These are phyloP conservation scores for Hedya salicella DNA, from an alignment of 2,888 invertebrate species.

Conservation along the genomic window DNA sequence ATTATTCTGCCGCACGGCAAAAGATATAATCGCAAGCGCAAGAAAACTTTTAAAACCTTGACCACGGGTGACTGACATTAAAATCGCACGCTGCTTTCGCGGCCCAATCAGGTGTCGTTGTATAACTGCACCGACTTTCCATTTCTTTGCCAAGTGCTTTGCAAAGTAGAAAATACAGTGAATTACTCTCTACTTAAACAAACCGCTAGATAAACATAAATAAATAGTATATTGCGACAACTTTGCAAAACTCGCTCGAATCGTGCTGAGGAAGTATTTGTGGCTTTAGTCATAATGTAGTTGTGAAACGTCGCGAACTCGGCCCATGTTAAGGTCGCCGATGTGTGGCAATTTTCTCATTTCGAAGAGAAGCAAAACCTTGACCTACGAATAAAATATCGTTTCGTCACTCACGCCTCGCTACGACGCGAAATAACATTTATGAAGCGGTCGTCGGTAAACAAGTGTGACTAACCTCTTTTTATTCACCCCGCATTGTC, in stretches of 20 bases:
- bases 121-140: slow-evolving; percentile 83
- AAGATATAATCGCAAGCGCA: slow-evolving; percentile 67
- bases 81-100: slow-evolving; percentile 78
- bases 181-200: neutral
- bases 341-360: slow-evolving; percentile 84
- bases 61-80: slow-evolving; percentile 82
- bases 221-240: slow-evolving; percentile 2
- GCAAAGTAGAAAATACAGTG: slow-evolving; percentile 24
- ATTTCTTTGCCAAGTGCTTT: slow-evolving; percentile 66
- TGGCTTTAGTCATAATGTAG: slow-evolving; percentile 56
- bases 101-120: slow-evolving; percentile 79
- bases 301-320: slow-evolving; percentile 73
- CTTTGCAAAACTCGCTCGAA: neutral
- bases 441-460: slow-evolving; percentile 43
- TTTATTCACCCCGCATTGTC: slow-evolving; percentile 17
- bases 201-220: neutral
- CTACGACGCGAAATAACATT: slow-evolving; percentile 64
- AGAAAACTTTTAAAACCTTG: slow-evolving; percentile 76
- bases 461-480: slow-evolving; percentile 47
- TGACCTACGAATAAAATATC: slow-evolving; percentile 82
- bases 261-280: slow-evolving; percentile 50
- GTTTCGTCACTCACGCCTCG: slow-evolving; percentile 72
- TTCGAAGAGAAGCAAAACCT: slow-evolving; percentile 82
- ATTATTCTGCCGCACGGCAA: slow-evolving; percentile 39
- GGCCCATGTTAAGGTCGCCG: slow-evolving; percentile 76